phyloP scores from a whole-genome alignment of 2,113 vertebrate species.

The Emydura subglobosa region DNA sequence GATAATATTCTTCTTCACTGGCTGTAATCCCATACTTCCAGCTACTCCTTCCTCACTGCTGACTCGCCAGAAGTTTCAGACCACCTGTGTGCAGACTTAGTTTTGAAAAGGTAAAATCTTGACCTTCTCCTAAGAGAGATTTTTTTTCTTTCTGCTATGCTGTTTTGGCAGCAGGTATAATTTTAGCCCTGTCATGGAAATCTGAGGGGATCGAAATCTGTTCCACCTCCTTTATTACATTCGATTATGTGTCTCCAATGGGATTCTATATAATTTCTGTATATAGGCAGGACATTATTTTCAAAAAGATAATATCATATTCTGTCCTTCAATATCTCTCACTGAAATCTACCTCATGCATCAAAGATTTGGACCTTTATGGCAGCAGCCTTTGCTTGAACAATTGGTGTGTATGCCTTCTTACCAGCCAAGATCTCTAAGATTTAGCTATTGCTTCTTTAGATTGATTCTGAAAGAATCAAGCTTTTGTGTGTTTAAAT shows the following conservation, averaged over 20 bases:
- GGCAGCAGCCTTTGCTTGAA: neutral
- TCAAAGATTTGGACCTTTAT: neutral
- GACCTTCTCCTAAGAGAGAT: neutral
- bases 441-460: neutral
- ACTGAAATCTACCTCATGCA: neutral
- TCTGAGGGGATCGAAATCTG: neutral
- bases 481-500: neutral
- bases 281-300: neutral
- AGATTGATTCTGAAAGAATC: neutral
- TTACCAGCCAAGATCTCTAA: neutral
- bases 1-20: neutral
- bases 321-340: neutral
- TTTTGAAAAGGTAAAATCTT: neutral
- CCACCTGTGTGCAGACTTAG: neutral
- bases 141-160: neutral
- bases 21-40: neutral
- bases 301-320: neutral
- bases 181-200: neutral
- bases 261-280: neutral
- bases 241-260: neutral
- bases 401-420: neutral
- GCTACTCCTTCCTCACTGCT: neutral
- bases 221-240: neutral
- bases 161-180: neutral
- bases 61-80: neutral